Evolutionary conservation across 2,797 vertebrate genomes (phyloP), one percentile per base, ranked within the genome.

Genomic region (Periophthalmus magnuspinnatus): DNA sequence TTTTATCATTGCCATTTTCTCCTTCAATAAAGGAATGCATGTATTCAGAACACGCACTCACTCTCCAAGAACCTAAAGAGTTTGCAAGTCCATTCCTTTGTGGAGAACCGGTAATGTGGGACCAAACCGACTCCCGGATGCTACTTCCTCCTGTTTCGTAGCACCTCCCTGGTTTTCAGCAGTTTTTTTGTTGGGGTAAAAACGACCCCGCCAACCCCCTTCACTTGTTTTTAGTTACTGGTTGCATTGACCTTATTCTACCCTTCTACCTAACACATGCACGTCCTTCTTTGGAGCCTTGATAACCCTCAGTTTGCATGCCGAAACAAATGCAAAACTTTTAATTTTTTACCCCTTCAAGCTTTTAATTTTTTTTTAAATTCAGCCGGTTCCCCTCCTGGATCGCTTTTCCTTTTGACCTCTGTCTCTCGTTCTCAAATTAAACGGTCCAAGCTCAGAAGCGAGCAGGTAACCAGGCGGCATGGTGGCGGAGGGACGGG

Each of bases 221-320:
- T 90, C 90, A 92, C 91, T 93, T 88, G 82, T 89, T 93, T 96
- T 98, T 93, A 92, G 91, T 95, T 96, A 94, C 93, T 93, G 94
- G 96, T 96, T 97, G 96, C 95, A 95, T 96, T 95, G 94, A 94
- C 93, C 95, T 93, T 92, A 89, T 94, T 93, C 94, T 95, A 63
- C 91, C 90, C 88, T 86, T 85, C 92, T 92, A 95, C 95, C 93
- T 96, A 95, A 95, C 95, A 95, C 95, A 96, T 99, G 97, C 97
- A 98, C 97, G 97, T 95, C 92, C 93, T 95, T 95, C 94, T 95
- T 96, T 95, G 95, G 94, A 94, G 95, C 94, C 95, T 96, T 96
- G 95, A 96, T 91, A 95, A 96, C 95, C 95, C 94, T 95, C 96
- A 95, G 95, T 97, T 98, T 99, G 97, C 97, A 99, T 99, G 97